Conservation (phyloP, 2,113 vertebrate species). For the Ibidorhyncha struthersii region DNA sequence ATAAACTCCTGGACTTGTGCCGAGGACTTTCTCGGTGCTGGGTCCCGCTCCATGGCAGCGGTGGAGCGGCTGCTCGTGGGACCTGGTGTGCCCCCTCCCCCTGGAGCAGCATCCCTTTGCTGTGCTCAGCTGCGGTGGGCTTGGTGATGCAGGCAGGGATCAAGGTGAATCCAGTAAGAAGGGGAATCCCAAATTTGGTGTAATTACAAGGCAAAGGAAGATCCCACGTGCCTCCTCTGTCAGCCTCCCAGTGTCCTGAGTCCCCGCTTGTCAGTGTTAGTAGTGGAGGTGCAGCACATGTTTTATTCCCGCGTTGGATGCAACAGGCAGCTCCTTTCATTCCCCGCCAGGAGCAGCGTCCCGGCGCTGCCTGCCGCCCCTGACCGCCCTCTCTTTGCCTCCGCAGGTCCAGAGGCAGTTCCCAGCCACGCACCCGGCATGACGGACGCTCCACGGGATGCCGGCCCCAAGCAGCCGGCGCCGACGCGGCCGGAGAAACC, state of each 20-base stretch:
- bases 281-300: neutral
- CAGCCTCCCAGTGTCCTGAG: neutral
- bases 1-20: neutral
- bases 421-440: conserved; percentile 79
- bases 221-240: neutral
- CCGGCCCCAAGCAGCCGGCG: conserved; percentile 73
- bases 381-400: neutral
- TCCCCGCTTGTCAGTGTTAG: neutral
- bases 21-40: neutral
- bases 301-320: accelerated
- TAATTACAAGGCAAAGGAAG: neutral
- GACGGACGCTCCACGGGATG: conserved; percentile 82
- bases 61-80: neutral
- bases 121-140: neutral
- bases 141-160: neutral
- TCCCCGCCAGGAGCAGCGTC: neutral
- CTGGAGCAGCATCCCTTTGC: neutral
- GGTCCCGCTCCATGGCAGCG: accelerated
- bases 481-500: conserved; percentile 81
- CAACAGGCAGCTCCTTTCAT: neutral
- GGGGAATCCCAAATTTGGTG: neutral
- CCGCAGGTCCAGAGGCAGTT: conserved; percentile 69
- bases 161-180: neutral
- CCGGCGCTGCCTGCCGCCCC: accelerated
- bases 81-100: neutral